Evolutionary conservation across 2,113 vertebrate species (phyloP).

Genomic region (Terrapene triunguis): DNA sequence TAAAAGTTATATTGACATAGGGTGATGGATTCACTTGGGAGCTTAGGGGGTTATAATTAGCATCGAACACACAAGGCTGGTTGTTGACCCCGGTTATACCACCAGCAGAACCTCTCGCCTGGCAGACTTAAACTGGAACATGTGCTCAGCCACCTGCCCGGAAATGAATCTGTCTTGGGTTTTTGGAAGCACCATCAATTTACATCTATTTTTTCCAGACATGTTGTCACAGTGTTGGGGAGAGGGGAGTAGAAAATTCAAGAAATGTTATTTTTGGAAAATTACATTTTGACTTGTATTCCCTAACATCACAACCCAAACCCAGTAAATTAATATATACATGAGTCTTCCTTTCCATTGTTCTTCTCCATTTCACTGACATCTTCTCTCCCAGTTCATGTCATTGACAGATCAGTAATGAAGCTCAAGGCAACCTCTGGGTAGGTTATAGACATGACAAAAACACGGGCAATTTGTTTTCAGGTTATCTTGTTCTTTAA

Average conservation of each 20-base stretch:
- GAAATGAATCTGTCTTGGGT: background rate
- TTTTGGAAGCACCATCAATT: background rate
- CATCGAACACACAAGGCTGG: background rate
- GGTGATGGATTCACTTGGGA: background rate
- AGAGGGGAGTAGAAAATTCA: background rate
- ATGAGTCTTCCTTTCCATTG: background rate
- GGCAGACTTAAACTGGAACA: background rate
- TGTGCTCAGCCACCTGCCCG: background rate
- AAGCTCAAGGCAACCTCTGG: background rate
- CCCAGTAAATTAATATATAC: background rate
- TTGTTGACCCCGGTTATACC: background rate
- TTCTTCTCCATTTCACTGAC: background rate
- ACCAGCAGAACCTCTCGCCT: background rate
- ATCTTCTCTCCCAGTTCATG: background rate
- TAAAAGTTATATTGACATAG: background rate
- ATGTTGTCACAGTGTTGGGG: background rate
- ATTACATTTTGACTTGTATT: background rate
- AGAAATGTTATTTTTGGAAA: background rate
- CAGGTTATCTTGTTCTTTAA: background rate
- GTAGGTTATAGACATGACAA: background rate
- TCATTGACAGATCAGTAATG: background rate
- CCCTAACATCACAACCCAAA: background rate
- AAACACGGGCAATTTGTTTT: background rate
- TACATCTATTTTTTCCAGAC: background rate
- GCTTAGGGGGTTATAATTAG: background rate